Evolutionary conservation across 2,888 invertebrate species (phyloP), one percentile per base, ranked within the genome.

Genomic region (Ectobius pallidus): DNA sequence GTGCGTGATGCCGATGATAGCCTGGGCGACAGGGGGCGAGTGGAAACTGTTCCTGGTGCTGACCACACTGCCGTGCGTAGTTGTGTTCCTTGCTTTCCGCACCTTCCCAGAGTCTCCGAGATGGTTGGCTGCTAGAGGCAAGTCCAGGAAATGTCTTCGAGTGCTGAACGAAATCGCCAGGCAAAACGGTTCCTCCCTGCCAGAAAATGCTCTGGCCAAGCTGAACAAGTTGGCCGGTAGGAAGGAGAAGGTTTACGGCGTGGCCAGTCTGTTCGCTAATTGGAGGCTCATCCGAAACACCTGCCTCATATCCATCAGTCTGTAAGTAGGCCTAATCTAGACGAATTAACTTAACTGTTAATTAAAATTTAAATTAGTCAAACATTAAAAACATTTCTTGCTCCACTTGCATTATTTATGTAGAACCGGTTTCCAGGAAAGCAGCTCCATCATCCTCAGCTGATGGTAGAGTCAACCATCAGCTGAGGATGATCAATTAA

Each of bases 71-170:
- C 86, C 87, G 52, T 80, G 84, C 25, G 79, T 81, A 25, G 32
- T 83, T 34, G 84, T 84, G 77, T 39, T 69, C 18, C 4, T 65
- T 2, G 42, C 44, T 1, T 44, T 25, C 44, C 89, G 89, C 81
- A 85, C 84, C 77, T 83, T 88, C 78, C 86, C 89, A 74, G 90
- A 90, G 83, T 90, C 90, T 63, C 90, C 90, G 3, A 84, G 89
- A 75, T 90, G 90, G 90, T 83, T 89, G 76, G 86, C 86, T 80
- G 84, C 86, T 75, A 84, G 85, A 78, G 85, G 85, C 55, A 85
- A 85, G 76, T 82, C 83, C 55, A 81, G 82, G 76, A 81, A 83
- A 74, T 87, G 88, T 75, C 77, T 87, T 55, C 81, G 81, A 61
- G 82, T 84, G 78, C 81, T 90, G 71, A 84, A 85, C 78, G 81